Percentiles rank a stretch among this genome's conserved stretches.
Conservation (phyloP, 1,140 invertebrate genomes). For the Drosophila murphyi region DNA sequence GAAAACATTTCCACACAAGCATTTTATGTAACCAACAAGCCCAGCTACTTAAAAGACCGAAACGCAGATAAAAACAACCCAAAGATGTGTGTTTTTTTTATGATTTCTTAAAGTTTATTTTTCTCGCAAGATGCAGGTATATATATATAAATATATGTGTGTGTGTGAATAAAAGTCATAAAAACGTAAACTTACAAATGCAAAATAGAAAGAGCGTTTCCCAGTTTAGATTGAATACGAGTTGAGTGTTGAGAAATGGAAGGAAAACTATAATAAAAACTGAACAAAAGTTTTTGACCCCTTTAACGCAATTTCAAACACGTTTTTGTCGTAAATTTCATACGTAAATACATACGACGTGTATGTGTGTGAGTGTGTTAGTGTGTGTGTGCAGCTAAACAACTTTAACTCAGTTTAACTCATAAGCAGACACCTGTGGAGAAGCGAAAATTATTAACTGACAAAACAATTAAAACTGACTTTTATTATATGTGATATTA, state of each 20-base stretch:
- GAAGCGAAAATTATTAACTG: background rate
- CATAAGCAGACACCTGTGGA: background rate
- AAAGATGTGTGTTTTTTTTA: constrained; percentile 2
- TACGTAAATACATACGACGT: background rate
- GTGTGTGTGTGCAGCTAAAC: too few species aligned
- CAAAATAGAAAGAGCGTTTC: constrained; percentile 22
- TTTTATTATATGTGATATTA: constrained; percentile 17
- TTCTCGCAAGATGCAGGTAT: background rate
- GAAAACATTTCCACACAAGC: constrained; percentile 20
- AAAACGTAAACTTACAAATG: constrained; percentile 20
- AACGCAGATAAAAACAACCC: constrained; percentile 3
- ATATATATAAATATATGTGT: too few species aligned
- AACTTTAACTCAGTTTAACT: background rate
- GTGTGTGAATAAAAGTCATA: background rate
- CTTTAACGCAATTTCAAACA: constrained; percentile 47
- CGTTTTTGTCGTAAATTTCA: constrained; percentile 43
- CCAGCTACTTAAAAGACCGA: constrained; percentile 2
- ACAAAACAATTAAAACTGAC: background rate
- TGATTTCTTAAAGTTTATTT: background rate
- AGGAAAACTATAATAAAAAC: constrained; percentile 15
- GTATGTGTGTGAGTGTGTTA: too few species aligned
- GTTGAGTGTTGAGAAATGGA: constrained; percentile 11
- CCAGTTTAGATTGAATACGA: constrained; percentile 12
- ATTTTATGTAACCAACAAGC: constrained; percentile 20
- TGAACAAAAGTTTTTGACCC: constrained; percentile 48